Percentiles rank a stretch among this genome's conserved stretches.
Conservation (phyloP, 2,888 invertebrate species). For the Desoria tigrina region DNA sequence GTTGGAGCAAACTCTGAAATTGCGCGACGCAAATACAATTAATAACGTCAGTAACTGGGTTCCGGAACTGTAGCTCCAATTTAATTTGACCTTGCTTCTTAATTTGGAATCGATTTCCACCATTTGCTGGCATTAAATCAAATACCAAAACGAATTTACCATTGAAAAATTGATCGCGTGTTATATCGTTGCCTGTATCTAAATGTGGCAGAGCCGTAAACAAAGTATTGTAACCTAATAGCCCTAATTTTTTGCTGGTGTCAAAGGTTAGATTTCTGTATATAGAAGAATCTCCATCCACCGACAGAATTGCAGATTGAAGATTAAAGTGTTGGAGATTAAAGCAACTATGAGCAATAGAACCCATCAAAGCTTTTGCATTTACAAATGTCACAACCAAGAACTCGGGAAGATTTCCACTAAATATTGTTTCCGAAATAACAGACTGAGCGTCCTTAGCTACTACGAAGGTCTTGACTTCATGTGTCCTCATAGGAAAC, state of each 20-base stretch:
- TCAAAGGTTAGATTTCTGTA: not conserved
- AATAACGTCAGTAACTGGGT: not conserved
- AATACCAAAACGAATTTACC: constrained; percentile 6
- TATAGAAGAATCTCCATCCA: constrained; percentile 3
- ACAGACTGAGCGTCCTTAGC: not conserved
- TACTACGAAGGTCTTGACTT: constrained; percentile 1
- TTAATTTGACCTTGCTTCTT: constrained; percentile 9
- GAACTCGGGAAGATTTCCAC: not conserved
- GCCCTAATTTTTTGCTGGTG: too few species aligned
- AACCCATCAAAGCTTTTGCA: not conserved
- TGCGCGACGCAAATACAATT: not conserved
- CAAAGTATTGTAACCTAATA: too few species aligned
- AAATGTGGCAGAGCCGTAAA: too few species aligned
- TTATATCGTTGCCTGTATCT: not conserved
- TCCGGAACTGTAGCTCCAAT: constrained; percentile 5
- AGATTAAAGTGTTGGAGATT: not conserved
- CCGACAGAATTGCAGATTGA: not conserved
- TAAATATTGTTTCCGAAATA: constrained; percentile 4
- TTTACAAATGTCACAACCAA: not conserved
- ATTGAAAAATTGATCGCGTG: not conserved
- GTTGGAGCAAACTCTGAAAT: not conserved
- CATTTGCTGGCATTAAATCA: not conserved
- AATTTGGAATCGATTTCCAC: not conserved
- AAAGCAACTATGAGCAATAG: not conserved
- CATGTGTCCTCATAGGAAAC: not conserved